Base-by-base conservation (phyloP, 2,797 vertebrate genomes). In the Denticeps clupeoides region DNA sequence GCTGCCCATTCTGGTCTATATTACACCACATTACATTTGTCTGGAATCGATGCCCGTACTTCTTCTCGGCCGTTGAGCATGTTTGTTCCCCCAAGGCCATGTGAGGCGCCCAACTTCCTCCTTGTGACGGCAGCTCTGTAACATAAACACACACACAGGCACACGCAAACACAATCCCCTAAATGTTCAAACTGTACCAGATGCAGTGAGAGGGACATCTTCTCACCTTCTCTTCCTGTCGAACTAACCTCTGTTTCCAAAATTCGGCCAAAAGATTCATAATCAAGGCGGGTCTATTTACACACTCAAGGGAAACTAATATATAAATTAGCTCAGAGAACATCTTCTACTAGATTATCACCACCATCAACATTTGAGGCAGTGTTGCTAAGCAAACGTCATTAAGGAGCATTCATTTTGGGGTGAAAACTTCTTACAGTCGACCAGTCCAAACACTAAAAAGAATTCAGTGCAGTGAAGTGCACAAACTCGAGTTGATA, bases 51-150 rank as follows among this genome's bases (percentile, higher is more conserved):
- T 35, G 38, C 23, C 38, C 32, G 10, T n/a, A 15, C 28, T 35
- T 24, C 35, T 25, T 47, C 28, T 25, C 47, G 27, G 49, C 46
- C 24, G 51, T 28, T 47, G 37, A 47, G 47, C 37, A 47, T 21
- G 38, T 13, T 41, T 42, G 45, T 41, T 38, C 18, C 10, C 33
- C 5, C 25, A 24, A 16, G 21, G 7, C 18, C 22, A 31, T 24
- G 27, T 15, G 37, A 26, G 27, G 26, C 25, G 28, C 11, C 9
- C 25, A 28, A 16, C 13, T 25, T 42, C 5, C 32, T 1, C 13
- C 5, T 32, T 40, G 33, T n/a, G 31, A 13, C 23, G 26, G 31
- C 40, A 43, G 33, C 6, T 27, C 13, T 47, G 41, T 41, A 24
- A 25, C 5, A 33, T 11, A 15, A 26, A 38, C 16, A 22, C n/a